Percentiles rank a stretch among this genome's conserved stretches.
phyloP scores from a whole-genome alignment of 2,113 vertebrate genomes.

The Narcine bancroftii region DNA sequence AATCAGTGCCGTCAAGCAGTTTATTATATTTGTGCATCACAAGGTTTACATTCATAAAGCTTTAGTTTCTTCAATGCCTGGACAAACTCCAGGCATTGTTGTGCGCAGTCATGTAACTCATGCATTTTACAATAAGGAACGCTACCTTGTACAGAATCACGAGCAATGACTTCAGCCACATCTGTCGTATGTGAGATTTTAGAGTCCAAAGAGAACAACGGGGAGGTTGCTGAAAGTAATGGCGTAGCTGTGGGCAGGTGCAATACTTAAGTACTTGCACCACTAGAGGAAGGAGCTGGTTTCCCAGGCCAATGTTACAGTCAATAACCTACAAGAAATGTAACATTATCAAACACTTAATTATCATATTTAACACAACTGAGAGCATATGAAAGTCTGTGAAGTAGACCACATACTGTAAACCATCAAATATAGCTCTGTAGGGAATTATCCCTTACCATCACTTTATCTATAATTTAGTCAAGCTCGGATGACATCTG shows the following conservation, averaged over 20 bases:
- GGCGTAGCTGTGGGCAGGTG: constrained; percentile 87
- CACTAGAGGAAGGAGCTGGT: constrained; percentile 93
- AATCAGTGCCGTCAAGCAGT: not conserved
- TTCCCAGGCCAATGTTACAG: constrained; percentile 90
- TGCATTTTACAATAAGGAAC: not conserved
- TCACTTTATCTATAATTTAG: not conserved
- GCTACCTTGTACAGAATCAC: constrained; percentile 95
- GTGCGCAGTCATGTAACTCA: not conserved
- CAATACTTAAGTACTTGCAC: constrained; percentile 96
- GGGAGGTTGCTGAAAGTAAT: constrained; percentile 96
- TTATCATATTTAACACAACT: not conserved
- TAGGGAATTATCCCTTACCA: not conserved
- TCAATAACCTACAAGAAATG: constrained; percentile 80
- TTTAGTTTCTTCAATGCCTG: not conserved
- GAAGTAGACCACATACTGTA: not conserved
- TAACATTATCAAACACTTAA: not conserved
- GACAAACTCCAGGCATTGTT: not conserved
- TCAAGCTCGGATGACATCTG: not conserved
- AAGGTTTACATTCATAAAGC: not conserved
- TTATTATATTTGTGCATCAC: constrained; percentile 19
- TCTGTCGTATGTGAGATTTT: constrained; percentile 87
- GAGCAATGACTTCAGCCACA: constrained; percentile 93
- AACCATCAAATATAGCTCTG: not conserved
- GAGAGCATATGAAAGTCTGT: not conserved
- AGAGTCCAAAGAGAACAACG: constrained; percentile 94